Base-by-base conservation (phyloP, 2,797 vertebrate species). In the Muscicapa comitata region DNA sequence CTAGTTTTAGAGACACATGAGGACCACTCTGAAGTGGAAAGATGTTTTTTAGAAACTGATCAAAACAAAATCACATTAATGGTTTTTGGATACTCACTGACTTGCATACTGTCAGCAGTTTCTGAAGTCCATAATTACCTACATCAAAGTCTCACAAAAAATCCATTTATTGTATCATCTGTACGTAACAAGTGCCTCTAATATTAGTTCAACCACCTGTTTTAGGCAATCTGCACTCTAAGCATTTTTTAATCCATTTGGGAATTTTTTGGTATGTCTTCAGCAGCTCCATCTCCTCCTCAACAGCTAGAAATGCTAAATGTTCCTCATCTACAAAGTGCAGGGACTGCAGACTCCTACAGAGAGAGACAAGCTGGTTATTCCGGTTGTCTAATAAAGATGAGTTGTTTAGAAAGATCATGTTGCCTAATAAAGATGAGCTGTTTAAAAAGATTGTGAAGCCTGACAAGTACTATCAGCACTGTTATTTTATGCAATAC, bases 321-420 rank as follows among this genome's bases (percentile, higher is more conserved):
- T 67, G 55, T 2, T 91, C 26, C 53, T 53, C 81, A 77, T 33
- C 48, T 66, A 75, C 1, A 0, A 75, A 82, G 33, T 7, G 63
- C 71, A 75, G 0, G 12, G 77, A 85, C 45, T 80, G 47, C 61
- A 94, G 58, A 42, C 65, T 94, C 81, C 84, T 68, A 53, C 72
- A 58, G 72, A 67, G 17, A 75, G 20, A 70, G 2, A 33, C 47
- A 67, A 79, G 68, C 91, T 83, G 45, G 57, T 93, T 94, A 90
- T 86, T 88, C 94, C 0, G 0, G 81, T 83, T 94, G 84, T 82
- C 88, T 86, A 84, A 95, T 78, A 77, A 74, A 72, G 76, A 93
- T 45, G 68, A 94, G 65, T 6, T 77, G 79, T 95, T 91, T 73
- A 86, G 79, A 91, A 96, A 94, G 71, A 95, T 61, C 90, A 87